Conservation (phyloP, 2,113 vertebrate species). For the Perca fluviatilis region DNA sequence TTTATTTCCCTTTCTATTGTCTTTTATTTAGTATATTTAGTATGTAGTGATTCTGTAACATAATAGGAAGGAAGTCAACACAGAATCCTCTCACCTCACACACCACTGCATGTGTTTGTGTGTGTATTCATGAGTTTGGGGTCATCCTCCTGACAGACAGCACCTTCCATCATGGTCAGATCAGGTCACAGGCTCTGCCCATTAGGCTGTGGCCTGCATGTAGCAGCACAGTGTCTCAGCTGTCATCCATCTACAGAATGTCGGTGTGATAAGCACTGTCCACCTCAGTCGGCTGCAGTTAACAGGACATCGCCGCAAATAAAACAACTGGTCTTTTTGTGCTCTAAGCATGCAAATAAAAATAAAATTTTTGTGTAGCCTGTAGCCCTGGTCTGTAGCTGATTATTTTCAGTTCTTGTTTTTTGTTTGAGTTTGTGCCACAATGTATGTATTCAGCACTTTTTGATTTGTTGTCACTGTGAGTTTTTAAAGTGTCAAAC, state of each 20-base stretch:
- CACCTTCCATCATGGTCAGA: conserved; percentile 60
- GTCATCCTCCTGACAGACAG: conserved; percentile 33
- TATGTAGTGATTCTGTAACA: background rate
- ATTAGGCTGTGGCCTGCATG: conserved; percentile 51
- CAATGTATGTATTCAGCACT: background rate
- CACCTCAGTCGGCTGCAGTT: conserved; percentile 9
- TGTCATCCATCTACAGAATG: conserved; percentile 46
- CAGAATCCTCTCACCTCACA: background rate
- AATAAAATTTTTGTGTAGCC: background rate
- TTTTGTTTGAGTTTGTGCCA: background rate
- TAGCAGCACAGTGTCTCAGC: conserved; percentile 38
- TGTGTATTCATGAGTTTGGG: conserved; percentile 17
- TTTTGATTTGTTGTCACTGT: background rate
- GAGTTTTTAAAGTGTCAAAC: background rate
- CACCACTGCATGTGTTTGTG: conserved; percentile 1
- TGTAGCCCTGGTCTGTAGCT: background rate
- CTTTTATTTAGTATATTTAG: background rate
- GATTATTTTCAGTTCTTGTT: conserved; percentile 4
- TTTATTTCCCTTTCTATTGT: background rate
- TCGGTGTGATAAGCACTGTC: conserved; percentile 19
- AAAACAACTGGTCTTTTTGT: no score
- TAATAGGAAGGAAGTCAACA: background rate
- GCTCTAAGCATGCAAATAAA: conserved; percentile 3
- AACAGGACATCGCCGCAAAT: background rate
- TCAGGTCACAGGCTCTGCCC: conserved; percentile 50